These are phyloP conservation scores for Drosophila kanekoi DNA, from an alignment of 2,888 invertebrate species.

Conservation along the genomic window DNA sequence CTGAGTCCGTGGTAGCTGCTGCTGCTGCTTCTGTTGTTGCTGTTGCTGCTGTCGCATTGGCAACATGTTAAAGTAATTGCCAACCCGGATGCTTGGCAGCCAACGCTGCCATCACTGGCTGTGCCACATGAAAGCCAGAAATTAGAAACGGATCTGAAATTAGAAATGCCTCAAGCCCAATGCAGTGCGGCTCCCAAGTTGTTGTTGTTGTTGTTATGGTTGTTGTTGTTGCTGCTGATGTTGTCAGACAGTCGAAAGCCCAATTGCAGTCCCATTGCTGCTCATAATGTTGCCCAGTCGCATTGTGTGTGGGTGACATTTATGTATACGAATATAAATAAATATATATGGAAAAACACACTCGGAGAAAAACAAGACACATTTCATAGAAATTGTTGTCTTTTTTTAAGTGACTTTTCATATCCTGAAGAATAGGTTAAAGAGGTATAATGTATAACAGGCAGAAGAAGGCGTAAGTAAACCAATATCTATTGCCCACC, in stretches of 20 bases:
- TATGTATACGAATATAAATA: conserved; percentile 16
- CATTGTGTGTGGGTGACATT: conserved; percentile 40
- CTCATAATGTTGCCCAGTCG: conserved; percentile 51
- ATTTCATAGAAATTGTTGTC: too few relatives aligned
- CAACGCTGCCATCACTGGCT: conserved; percentile 33
- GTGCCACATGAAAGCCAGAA: conserved; percentile 78
- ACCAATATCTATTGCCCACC: too few relatives aligned
- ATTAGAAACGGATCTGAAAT: conserved; percentile 80
- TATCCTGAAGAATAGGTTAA: too few relatives aligned
- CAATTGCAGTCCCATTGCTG: conserved; percentile 15
- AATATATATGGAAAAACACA: conserved; percentile 1
- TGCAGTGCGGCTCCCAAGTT: conserved; percentile 30
- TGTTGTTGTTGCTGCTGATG: conserved; percentile 21
- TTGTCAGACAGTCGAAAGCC: conserved; percentile 10
- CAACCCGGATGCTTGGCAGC: conserved; percentile 75
- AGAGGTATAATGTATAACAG: too few relatives aligned
- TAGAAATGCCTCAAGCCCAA: conserved; percentile 76
- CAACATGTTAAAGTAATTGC: conserved; percentile 80
- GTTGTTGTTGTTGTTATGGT: conserved; percentile 3
- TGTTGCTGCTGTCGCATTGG: conserved; percentile 72
- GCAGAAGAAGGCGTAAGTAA: too few relatives aligned
- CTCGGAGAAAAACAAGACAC: neutral
- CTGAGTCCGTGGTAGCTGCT: conserved; percentile 53
- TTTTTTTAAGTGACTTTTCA: too few relatives aligned
- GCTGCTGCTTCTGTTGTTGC: conserved; percentile 46